Evolutionary conservation across 1,140 invertebrate species (phyloP).

Genomic region (Tetragnatha versicolor): DNA sequence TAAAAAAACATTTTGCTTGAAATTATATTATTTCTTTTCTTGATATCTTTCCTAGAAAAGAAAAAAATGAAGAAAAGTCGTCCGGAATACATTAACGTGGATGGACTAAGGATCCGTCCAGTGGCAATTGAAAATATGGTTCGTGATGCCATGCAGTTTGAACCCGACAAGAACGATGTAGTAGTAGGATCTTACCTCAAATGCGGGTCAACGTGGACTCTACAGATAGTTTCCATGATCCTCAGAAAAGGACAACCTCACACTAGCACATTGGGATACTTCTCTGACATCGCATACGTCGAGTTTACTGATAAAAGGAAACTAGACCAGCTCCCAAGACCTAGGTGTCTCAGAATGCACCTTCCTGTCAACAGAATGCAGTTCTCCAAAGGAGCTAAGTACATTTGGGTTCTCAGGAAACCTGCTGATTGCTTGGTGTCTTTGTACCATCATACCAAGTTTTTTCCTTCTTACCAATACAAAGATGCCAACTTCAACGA

Average conservation of each 20-base stretch:
- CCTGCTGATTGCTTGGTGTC: conserved; percentile 55
- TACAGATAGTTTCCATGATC: conserved; percentile 59
- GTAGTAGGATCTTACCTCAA: conserved; percentile 53
- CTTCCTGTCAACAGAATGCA: conserved; percentile 29
- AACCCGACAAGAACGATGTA: conserved; percentile 36
- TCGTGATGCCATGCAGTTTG: conserved; percentile 42
- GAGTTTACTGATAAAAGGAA: conserved; percentile 13
- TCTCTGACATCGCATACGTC: background rate
- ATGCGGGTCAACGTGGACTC: conserved; percentile 62
- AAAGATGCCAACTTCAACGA: conserved; percentile 60
- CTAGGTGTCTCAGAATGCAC: conserved; percentile 25
- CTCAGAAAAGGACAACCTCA: background rate
- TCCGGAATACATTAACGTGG: too few relatives aligned
- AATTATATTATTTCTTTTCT: too few relatives aligned
- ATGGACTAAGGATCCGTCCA: too few relatives aligned
- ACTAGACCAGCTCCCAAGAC: background rate
- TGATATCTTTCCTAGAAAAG: too few relatives aligned
- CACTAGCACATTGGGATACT: background rate
- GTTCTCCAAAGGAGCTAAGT: conserved; percentile 23
- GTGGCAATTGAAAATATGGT: too few relatives aligned
- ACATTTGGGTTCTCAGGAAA: conserved; percentile 58
- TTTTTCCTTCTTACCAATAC: conserved; percentile 8
- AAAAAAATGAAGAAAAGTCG: too few relatives aligned
- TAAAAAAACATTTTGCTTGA: too few relatives aligned
- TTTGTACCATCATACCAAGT: conserved; percentile 55